phyloP scores from a whole-genome alignment of 2,797 vertebrate genomes.

The Phaenicophaeus curvirostris region DNA sequence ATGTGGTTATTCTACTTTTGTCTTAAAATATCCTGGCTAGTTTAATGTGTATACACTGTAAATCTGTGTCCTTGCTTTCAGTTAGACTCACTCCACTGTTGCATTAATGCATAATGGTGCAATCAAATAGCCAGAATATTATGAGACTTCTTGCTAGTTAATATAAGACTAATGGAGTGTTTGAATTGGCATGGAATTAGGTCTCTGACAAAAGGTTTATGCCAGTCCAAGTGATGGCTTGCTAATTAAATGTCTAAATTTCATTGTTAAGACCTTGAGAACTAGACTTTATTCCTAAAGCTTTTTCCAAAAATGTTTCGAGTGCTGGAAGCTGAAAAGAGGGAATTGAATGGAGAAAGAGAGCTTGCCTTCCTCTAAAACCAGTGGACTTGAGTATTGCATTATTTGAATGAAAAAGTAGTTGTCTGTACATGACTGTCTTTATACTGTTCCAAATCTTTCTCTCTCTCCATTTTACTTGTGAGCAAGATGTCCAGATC shows the following conservation, averaged over 20 bases:
- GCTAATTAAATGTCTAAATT: conserved; percentile 76
- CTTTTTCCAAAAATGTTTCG: conserved; percentile 70
- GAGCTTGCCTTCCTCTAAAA: conserved; percentile 61
- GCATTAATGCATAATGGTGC: neutral
- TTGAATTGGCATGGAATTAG: conserved; percentile 58
- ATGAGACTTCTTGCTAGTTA: conserved; percentile 37
- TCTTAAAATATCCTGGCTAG: neutral
- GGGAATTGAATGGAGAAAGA: conserved; percentile 54
- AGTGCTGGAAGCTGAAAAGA: conserved; percentile 74
- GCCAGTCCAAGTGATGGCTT: conserved; percentile 65
- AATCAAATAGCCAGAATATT: conserved; percentile 33
- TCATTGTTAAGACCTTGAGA: conserved; percentile 75
- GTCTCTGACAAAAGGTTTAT: conserved; percentile 65
- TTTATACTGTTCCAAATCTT: conserved; percentile 34
- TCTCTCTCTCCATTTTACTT: conserved; percentile 10
- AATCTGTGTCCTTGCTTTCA: neutral
- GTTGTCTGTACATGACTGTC: conserved; percentile 47
- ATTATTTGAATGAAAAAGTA: conserved; percentile 79
- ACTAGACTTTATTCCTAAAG: conserved; percentile 68
- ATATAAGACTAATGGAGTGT: conserved; percentile 42
- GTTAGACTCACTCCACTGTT: neutral
- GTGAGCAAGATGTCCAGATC: conserved; percentile 3
- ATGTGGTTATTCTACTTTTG: neutral
- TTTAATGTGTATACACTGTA: neutral
- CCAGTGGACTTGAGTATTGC: conserved; percentile 62